A percentile compares a stretch with the other conserved stretches of the same genome.
phyloP scores from a whole-genome alignment of 2,797 vertebrate species.

The Oreonectes daqikongensis region DNA sequence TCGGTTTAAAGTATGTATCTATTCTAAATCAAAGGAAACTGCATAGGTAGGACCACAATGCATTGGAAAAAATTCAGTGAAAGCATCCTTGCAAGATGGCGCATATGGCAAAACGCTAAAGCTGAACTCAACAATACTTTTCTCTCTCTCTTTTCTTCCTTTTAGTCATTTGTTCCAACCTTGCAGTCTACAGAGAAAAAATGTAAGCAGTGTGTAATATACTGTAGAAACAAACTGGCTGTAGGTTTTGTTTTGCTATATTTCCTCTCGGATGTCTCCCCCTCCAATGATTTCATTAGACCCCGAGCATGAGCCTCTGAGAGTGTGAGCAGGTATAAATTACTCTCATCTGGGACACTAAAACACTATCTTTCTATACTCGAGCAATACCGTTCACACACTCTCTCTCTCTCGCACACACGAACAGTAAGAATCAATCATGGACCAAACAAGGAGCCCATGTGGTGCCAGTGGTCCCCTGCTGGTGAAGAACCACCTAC shows the following conservation, averaged over 20 bases:
- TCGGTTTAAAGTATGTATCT: not conserved
- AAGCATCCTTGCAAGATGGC: not conserved
- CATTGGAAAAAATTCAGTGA: not conserved
- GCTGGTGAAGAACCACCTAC: slow-evolving; percentile 47
- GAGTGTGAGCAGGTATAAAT: slow-evolving; percentile 24
- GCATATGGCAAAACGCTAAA: not conserved
- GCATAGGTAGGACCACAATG: not conserved
- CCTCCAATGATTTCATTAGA: slow-evolving; percentile 26
- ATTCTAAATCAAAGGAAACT: not conserved
- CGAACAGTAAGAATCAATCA: slow-evolving; percentile 35
- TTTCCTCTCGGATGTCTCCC: slow-evolving; percentile 31
- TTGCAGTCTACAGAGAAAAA: slow-evolving; percentile 3
- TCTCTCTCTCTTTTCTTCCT: not conserved
- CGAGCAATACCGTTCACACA: not conserved
- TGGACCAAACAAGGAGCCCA: slow-evolving; percentile 20
- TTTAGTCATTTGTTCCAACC: slow-evolving; percentile 10
- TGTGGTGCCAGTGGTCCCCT: slow-evolving; percentile 44
- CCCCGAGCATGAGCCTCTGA: not conserved
- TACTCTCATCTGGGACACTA: slow-evolving; percentile 34
- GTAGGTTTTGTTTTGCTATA: slow-evolving; percentile 24
- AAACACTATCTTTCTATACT: slow-evolving; percentile 13
- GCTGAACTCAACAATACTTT: not conserved
- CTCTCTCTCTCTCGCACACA: not conserved
- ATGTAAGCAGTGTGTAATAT: slow-evolving; percentile 5
- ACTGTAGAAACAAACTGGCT: slow-evolving; percentile 10